These are phyloP conservation scores for Eumeta japonica DNA, from an alignment of 1,140 invertebrate species.

Conservation along the genomic window DNA sequence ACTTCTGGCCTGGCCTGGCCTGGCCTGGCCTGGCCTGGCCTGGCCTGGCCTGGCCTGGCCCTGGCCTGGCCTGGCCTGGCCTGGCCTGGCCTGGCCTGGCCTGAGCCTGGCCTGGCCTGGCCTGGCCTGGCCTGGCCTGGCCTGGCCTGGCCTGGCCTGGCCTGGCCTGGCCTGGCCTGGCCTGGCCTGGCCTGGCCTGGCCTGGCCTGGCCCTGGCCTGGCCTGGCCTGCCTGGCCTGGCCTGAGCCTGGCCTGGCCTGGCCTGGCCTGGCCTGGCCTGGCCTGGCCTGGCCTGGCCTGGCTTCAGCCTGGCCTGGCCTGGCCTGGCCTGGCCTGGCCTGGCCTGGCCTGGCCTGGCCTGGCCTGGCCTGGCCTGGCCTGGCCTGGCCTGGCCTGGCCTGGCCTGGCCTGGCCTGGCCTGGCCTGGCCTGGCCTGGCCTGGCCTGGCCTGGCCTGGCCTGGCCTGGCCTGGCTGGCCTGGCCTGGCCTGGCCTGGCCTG, in stretches of 20 bases:
- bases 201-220: too few relatives aligned
- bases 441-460: conserved; percentile 1
- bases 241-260: not conserved
- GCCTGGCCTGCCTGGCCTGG: not conserved
- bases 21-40: conserved; percentile 1
- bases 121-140: conserved; percentile 1
- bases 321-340: conserved; percentile 14
- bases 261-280: conserved; percentile 1
- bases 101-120: not conserved
- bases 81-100: conserved; percentile 2
- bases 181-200: conserved; percentile 1
- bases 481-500: conserved; percentile 1
- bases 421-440: conserved; percentile 1
- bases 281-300: conserved; percentile 1
- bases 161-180: conserved; percentile 1
- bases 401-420: conserved; percentile 1
- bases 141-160: conserved; percentile 2
- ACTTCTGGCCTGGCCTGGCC: not conserved
- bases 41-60: too few relatives aligned
- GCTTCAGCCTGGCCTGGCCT: conserved; percentile 1
- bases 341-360: conserved; percentile 7
- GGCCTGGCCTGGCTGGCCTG: too few relatives aligned
- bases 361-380: conserved; percentile 1
- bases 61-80: conserved; percentile 1
- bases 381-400: conserved; percentile 1